Percentiles rank a stretch among this genome's conserved stretches.
phyloP scores from a whole-genome alignment of 2,888 invertebrate species.

The Liposcelis brunnea region DNA sequence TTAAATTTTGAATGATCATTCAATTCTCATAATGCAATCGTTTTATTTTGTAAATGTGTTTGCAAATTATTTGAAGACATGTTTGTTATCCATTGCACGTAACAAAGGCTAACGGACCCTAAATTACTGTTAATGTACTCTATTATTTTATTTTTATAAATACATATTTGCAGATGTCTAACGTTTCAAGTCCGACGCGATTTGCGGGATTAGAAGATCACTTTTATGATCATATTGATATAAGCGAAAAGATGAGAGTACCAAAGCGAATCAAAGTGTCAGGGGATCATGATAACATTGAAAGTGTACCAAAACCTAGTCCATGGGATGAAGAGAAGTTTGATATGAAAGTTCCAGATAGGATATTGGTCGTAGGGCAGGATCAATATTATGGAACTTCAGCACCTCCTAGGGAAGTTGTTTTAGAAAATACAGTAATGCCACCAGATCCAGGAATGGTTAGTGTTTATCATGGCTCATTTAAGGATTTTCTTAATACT shows the following conservation, averaged over 20 bases:
- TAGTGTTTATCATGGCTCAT: slow-evolving; percentile 54
- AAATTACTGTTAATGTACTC: too few relatives aligned
- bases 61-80: too few relatives aligned
- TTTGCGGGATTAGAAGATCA: slow-evolving; percentile 40
- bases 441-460: slow-evolving; percentile 52
- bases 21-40: too few relatives aligned
- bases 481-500: slow-evolving; percentile 19
- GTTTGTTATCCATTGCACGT: too few relatives aligned
- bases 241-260: slow-evolving; percentile 65
- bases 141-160: neutral
- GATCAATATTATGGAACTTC: slow-evolving; percentile 44
- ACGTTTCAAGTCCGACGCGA: slow-evolving; percentile 40
- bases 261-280: slow-evolving; percentile 62
- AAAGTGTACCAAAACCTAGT: slow-evolving; percentile 24
- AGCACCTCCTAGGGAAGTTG: slow-evolving; percentile 74
- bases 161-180: slow-evolving; percentile 31
- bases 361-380: slow-evolving; percentile 69
- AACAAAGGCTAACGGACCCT: too few relatives aligned
- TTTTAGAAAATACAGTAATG: slow-evolving; percentile 64
- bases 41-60: too few relatives aligned
- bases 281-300: slow-evolving; percentile 48
- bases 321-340: slow-evolving; percentile 39
- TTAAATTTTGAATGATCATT: too few relatives aligned
- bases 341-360: slow-evolving; percentile 86
- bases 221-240: slow-evolving; percentile 49